phyloP scores from a whole-genome alignment of 2,113 vertebrate species.

The Dicentrarchus labrax region DNA sequence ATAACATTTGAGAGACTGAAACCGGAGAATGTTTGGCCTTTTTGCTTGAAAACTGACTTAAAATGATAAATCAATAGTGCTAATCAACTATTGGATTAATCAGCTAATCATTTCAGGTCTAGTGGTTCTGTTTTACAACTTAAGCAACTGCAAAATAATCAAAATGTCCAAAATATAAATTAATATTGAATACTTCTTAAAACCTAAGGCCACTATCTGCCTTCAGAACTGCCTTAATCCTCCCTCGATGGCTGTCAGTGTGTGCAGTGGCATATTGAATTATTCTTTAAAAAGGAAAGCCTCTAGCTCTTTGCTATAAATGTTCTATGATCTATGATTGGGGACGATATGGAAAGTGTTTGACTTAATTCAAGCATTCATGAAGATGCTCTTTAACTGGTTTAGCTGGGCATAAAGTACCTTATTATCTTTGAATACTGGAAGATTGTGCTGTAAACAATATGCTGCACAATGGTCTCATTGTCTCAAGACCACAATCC shows the following conservation, averaged over 20 bases:
- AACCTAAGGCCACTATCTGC: neutral
- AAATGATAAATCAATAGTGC: neutral
- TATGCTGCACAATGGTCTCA: neutral
- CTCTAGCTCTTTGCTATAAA: constrained; percentile 34
- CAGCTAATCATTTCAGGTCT: neutral
- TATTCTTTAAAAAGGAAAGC: constrained; percentile 21
- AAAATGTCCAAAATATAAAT: neutral
- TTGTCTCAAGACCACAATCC: neutral
- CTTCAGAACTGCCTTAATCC: constrained; percentile 20
- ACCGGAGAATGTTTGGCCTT: neutral
- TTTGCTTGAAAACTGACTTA: neutral
- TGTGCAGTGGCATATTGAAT: constrained; percentile 6
- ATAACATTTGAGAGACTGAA: neutral
- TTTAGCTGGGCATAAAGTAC: neutral
- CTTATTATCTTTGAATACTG: neutral
- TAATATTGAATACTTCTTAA: constrained; percentile 7
- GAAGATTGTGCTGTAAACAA: constrained; percentile 5
- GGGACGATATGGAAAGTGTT: constrained; percentile 8
- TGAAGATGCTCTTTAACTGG: neutral
- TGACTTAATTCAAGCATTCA: constrained; percentile 27
- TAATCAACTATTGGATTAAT: neutral
- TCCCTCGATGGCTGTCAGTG: constrained; percentile 19
- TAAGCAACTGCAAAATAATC: neutral
- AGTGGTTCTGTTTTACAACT: neutral
- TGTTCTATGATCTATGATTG: constrained; percentile 33